Base-by-base conservation (phyloP, 2,797 vertebrate genomes). In the Lophura swinhoii region DNA sequence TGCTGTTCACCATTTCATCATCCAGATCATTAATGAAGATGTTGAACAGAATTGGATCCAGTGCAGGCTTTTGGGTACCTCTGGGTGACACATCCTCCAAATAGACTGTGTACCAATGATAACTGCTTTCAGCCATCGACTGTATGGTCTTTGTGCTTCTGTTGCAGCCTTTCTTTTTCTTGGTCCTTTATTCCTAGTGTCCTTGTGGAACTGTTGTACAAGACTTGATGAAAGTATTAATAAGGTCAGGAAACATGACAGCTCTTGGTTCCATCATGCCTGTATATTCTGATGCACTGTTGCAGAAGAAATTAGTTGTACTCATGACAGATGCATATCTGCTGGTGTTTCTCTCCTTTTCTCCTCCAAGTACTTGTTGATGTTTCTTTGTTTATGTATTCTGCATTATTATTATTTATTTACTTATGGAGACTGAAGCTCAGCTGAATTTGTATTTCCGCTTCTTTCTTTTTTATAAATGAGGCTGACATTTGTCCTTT, bases 121-220 rank as follows among this genome's bases (percentile, higher is more conserved):
- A 31, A 6, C 37, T 58, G 14, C 24, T 68, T 28, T 79, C 18
- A 10, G 35, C 17, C 24, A 77, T 58, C 44, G 28, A 5, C 33
- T 85, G 39, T 63, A 41, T 29, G 28, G 24, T 0, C 46, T 77
- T 82, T 1, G 0, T 46, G 10, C 4, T n/a, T 26, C 1, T 2
- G 2, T 28, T 31, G 6, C 1, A 83, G 3, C 17, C 23, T 2
- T 64, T 64, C 28, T 24, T 17, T 4, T 51, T 37, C n/a, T 49
- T 77, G 20, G 23, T 62, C 1, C 0, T 10, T 15, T 24, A 8
- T 71, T 24, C 24, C 15, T 63, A 23, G 4, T 10, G 56, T 75
- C 22, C 60, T 51, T 72, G 10, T 10, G 8, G 39, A 88, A 26
- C 8, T 33, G 12, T 82, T 33, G 28, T 4, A 15, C 6, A 55